These are phyloP conservation scores for Cecidostiba fungosa DNA, from an alignment of 2,888 invertebrate species.

Conservation along the genomic window DNA sequence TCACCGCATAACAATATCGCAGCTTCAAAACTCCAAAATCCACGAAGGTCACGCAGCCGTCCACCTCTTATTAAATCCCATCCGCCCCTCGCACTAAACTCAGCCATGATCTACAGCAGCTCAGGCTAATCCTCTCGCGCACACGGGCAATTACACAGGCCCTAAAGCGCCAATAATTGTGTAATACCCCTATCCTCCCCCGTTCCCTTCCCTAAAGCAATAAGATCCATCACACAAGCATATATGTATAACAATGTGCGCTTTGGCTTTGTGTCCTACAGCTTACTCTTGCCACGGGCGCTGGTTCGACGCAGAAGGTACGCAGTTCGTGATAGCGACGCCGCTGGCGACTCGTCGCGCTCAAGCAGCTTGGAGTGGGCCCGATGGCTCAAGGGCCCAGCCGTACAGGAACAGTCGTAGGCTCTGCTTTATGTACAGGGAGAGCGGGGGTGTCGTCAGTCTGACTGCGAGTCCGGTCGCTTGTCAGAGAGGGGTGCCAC, in stretches of 20 bases:
- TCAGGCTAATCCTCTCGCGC: constrained; percentile 6
- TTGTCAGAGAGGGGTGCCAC: constrained; percentile 77
- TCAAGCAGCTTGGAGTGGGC: constrained; percentile 73
- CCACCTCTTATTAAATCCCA: constrained; percentile 8
- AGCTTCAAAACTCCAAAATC: constrained; percentile 21
- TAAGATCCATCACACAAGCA: constrained; percentile 30
- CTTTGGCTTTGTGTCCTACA: constrained; percentile 76
- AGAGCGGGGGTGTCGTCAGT: constrained; percentile 81
- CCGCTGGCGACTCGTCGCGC: constrained; percentile 84
- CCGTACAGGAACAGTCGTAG: constrained; percentile 81
- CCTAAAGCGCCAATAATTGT: constrained; percentile 14
- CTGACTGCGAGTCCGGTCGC: constrained; percentile 79
- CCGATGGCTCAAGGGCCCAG: constrained; percentile 77
- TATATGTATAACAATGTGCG: neutral
- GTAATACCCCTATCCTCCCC: neutral
- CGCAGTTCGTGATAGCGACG: constrained; percentile 92
- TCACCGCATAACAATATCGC: constrained; percentile 11
- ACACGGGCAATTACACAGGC: neutral
- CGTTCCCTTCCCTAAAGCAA: neutral
- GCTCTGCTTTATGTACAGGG: constrained; percentile 90
- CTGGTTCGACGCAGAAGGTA: constrained; percentile 90
- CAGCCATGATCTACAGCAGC: constrained; percentile 4
- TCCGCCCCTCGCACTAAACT: neutral
- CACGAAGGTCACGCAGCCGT: neutral
- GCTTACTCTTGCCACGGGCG: constrained; percentile 95